These are phyloP conservation scores for Vollenhovia emeryi DNA, from an alignment of 1,140 invertebrate genomes.

Conservation along the genomic window DNA sequence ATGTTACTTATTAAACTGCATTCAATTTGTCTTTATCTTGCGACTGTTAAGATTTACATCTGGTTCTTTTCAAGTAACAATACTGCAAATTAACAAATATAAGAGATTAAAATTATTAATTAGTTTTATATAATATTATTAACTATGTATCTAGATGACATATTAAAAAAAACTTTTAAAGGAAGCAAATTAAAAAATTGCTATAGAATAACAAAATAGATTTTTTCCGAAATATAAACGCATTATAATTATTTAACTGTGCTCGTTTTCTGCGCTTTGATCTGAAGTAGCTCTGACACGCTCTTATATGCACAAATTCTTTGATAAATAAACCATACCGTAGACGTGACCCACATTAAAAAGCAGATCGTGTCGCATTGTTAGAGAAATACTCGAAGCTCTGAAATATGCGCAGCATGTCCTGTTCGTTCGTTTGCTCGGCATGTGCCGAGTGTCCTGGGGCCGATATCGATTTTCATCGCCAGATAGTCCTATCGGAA, in stretches of 20 bases:
- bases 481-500: slow-evolving; percentile 33
- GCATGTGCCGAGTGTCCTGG: slow-evolving; percentile 56
- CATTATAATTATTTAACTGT: not conserved
- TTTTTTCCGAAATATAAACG: not conserved
- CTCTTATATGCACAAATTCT: slow-evolving; percentile 49
- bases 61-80: no score
- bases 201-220: not conserved
- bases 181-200: not conserved
- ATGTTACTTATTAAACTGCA: not conserved
- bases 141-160: not conserved
- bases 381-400: slow-evolving; percentile 55
- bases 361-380: slow-evolving; percentile 62
- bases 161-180: not conserved
- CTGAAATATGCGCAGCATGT: slow-evolving; percentile 63
- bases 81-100: no score
- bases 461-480: slow-evolving; percentile 66
- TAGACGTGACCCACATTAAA: slow-evolving; percentile 58
- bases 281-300: not conserved
- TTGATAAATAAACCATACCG: slow-evolving; percentile 62
- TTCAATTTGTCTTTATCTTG: not conserved
- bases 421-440: slow-evolving; percentile 65
- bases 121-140: not conserved
- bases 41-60: not conserved
- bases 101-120: no score
- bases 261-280: not conserved